Evolutionary conservation across 1,140 invertebrate species (phyloP), one percentile per base, ranked within the genome.

Genomic region (Chironomus tepperi): DNA sequence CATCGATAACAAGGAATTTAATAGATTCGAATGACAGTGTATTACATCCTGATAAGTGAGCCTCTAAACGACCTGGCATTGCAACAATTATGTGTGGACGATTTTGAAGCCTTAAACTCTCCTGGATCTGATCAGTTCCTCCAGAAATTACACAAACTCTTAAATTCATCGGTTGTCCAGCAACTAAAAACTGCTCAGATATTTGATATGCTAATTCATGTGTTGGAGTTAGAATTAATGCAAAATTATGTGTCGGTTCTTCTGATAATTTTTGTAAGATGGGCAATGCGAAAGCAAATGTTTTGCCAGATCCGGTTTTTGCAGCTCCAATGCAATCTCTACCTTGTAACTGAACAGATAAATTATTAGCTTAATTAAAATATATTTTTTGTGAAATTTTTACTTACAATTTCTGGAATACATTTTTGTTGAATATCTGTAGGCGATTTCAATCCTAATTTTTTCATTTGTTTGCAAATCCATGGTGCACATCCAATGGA

Each of bases 251-350:
- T 83, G 96, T 95, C 0, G 97, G 96, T 80, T 96, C 95, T 80
- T 96, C 91, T 76, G 93, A 90, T 15, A 98, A 84, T 77, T 91
- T 89, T 82, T 99, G 94, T 73, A 99, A 82, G 79, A 99, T 96
- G 0, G 98, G 98, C 18, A 99, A 79, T 5, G 94, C 95, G 88
- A 98, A 99, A 0, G 97, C 94, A 79, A 97, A 89, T 6, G 97
- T 99, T 87, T 99, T 99, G 43, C 98, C 98, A 74, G 95, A 98
- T 19, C 97, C 98, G 43, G 98, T 99, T 86, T 98, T 96, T 1
- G 96, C 96, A 77, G 95, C 91, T 15, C 96, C 97, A 79, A 99
- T 96, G 74, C 95, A 92, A 86, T 98, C 94, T 78, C 89, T 85
- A 0, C 95, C 95, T 77, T 84, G 77, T 67, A 98, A 82, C 47